Evolutionary conservation across 2,797 vertebrate genomes (phyloP).

Genomic region (Staurois parvus): DNA sequence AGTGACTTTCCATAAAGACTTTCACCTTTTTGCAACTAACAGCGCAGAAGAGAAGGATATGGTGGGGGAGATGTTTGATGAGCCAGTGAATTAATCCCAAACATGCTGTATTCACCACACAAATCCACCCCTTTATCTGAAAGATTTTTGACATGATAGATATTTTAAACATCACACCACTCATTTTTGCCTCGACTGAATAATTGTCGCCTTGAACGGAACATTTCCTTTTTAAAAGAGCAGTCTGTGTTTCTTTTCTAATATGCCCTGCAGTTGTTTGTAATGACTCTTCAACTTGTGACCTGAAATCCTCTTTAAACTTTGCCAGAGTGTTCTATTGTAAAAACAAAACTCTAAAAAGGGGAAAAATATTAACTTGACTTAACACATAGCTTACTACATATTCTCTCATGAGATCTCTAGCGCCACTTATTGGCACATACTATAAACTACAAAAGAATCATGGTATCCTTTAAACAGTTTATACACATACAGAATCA

Average conservation of each 20-base stretch:
- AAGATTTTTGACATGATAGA: not conserved
- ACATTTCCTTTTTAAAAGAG: not conserved
- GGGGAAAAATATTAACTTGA: not conserved
- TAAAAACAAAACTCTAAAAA: slow-evolving; percentile 30
- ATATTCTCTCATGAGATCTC: no score
- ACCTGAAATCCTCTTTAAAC: slow-evolving; percentile 44
- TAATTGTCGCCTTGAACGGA: not conserved
- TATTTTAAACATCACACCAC: not conserved
- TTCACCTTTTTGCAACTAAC: no score
- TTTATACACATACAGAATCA: no score
- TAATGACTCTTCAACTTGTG: slow-evolving; percentile 52
- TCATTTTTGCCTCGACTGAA: not conserved
- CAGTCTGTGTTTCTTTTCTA: slow-evolving; percentile 1
- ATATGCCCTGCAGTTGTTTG: slow-evolving; percentile 16
- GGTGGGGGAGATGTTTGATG: no score
- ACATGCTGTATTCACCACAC: not conserved
- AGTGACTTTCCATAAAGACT: no score
- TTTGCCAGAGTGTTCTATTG: slow-evolving; percentile 47
- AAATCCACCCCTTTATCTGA: not conserved
- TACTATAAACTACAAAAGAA: no score
- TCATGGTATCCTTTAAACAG: no score
- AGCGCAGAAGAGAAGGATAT: no score
- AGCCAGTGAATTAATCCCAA: not conserved
- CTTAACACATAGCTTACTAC: no score
- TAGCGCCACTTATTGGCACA: no score